Evolutionary conservation across 1,140 invertebrate genomes (phyloP), one percentile per base, ranked within the genome.

Genomic region (Saccostrea cuccullata): DNA sequence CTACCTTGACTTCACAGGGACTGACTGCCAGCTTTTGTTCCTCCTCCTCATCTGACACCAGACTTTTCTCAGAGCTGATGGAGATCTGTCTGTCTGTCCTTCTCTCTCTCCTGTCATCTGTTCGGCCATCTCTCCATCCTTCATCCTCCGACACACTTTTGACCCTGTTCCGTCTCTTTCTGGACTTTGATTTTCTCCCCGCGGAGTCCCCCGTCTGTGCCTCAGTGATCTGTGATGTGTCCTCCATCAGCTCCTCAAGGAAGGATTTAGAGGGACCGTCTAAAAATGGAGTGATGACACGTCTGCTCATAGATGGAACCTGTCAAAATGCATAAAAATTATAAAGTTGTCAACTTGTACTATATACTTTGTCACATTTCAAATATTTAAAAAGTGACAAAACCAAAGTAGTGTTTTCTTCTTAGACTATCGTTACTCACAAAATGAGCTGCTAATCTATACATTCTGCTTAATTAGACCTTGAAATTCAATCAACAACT

Each of bases 231-330:
- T 96, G 93, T 0, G 96, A 95, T 91, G 93, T 95, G 20, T 91
- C 94, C 23, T 95, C 94, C 47, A 94, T 93, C 47, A 96, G 94
- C 77, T 94, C 93, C 82, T 96, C 92, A 36, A 97, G 95, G 30
- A 95, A 92, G 84, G 96, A 96, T 92, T 96, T 96, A 47, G 90
- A 94, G 3, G 96, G 95, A 9, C 96, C 96, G 84, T 96, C 96
- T 86, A 94, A 96, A 92, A 96, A 96, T 1, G 96, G 96, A 2
- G 96, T 97, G 60, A 97, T 96, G n/a, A 96, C 91, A 90, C 97
- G 93, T 13, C 95, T 95, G 8, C 94, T 95, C 93, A 96, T 95
- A 30, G 90, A 89, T 13, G 92, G 91, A 67, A 94, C 90, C 94
- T 95, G 88, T n/a, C 90, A 87, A 55, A 84, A 84, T 15, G 55